Evolutionary conservation across 2,888 invertebrate genomes (phyloP).

Genomic region (Dicyrtoma fusca): DNA sequence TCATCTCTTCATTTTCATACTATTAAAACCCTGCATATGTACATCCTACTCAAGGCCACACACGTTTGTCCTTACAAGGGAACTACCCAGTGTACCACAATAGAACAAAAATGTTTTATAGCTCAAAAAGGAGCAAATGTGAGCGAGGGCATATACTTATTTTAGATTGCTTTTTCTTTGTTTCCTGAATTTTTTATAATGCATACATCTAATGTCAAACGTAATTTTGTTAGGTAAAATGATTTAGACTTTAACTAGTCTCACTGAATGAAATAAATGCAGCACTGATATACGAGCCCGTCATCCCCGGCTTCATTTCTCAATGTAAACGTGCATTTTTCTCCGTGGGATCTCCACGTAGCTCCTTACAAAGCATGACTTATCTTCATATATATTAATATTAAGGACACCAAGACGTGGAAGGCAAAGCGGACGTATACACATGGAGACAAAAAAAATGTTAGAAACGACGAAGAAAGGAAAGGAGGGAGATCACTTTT

Average conservation of each 20-base stretch:
- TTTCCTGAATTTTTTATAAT: neutral
- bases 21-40: neutral
- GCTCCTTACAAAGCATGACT: neutral
- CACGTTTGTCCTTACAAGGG: too few relatives aligned
- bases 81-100: too few relatives aligned
- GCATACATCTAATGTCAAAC: too few relatives aligned
- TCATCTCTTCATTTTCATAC: conserved; percentile 29
- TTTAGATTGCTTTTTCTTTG: neutral
- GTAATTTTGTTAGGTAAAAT: too few relatives aligned
- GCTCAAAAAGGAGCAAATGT: neutral
- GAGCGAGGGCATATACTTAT: neutral
- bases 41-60: too few relatives aligned
- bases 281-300: conserved; percentile 13
- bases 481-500: conserved; percentile 11
- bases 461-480: neutral
- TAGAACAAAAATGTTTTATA: too few relatives aligned
- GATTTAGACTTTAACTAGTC: conserved; percentile 6
- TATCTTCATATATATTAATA: neutral
- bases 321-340: neutral
- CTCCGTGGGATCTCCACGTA: too few relatives aligned
- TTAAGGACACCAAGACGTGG: neutral
- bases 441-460: conserved; percentile 1
- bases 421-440: neutral
- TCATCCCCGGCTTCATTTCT: conserved; percentile 22
- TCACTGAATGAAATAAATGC: conserved; percentile 25